Percentiles rank a stretch among this genome's conserved stretches.
These are phyloP conservation scores for Ennomos quercinarius DNA, from an alignment of 2,888 invertebrate species.

Conservation along the genomic window DNA sequence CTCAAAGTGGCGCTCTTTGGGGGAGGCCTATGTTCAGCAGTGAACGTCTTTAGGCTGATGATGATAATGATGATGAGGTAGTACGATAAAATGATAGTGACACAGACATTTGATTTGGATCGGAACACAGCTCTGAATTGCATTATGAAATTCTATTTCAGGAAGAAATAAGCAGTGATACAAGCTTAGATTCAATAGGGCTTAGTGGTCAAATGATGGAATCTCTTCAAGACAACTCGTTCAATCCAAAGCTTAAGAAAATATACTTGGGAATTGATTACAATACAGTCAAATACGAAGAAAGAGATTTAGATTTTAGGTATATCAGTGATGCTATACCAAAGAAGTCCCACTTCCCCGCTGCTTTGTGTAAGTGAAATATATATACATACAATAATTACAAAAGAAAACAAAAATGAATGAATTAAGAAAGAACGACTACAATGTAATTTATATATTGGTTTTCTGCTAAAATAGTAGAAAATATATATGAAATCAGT, in stretches of 20 bases:
- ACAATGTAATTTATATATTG: too few relatives aligned
- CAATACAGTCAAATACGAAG: constrained; percentile 65
- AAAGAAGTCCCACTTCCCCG: constrained; percentile 79
- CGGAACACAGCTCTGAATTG: too few relatives aligned
- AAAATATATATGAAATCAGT: too few relatives aligned
- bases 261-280: constrained; percentile 79
- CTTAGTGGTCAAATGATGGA: constrained; percentile 69
- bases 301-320: constrained; percentile 79
- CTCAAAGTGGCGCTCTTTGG: too few relatives aligned
- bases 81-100: too few relatives aligned
- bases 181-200: constrained; percentile 40
- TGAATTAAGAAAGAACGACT: too few relatives aligned
- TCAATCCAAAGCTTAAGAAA: constrained; percentile 51
- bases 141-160: constrained; percentile 43
- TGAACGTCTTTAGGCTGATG: too few relatives aligned
- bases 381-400: background rate
- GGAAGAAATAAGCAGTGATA: constrained; percentile 42
- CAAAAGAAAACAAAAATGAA: background rate
- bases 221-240: constrained; percentile 57
- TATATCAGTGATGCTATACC: constrained; percentile 80
- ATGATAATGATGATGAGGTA: too few relatives aligned
- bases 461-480: too few relatives aligned
- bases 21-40: too few relatives aligned
- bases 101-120: too few relatives aligned
- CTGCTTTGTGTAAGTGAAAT: constrained; percentile 77